phyloP scores from a whole-genome alignment of 37 sponge, comb jelly and placozoan genomes.

The Petrosia ficiformis region DNA sequence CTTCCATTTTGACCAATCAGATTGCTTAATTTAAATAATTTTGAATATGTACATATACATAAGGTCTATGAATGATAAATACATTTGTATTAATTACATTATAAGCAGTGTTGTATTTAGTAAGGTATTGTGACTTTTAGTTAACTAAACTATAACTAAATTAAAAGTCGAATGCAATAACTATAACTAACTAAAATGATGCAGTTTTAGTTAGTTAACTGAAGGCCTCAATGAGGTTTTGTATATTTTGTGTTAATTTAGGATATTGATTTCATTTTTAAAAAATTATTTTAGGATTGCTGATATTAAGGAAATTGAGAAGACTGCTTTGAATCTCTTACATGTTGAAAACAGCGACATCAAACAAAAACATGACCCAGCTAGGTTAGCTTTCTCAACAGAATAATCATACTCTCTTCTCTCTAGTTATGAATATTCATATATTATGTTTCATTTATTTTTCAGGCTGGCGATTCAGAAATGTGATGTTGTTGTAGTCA shows the following conservation, averaged over 20 bases:
- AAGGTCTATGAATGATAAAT: too few relatives aligned
- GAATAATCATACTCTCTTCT: background rate
- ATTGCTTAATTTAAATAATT: background rate
- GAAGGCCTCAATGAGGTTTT: too few relatives aligned
- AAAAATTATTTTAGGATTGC: conserved; percentile 23
- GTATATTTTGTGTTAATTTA: conserved; percentile 2
- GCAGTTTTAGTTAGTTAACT: too few relatives aligned
- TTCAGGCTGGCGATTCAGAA: conserved; percentile 52
- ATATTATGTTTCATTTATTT: background rate
- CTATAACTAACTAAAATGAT: too few relatives aligned
- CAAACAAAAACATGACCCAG: conserved; percentile 49
- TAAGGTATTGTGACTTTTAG: conserved; percentile 3
- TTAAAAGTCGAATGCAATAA: too few relatives aligned
- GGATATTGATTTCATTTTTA: background rate
- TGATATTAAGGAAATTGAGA: conserved; percentile 59
- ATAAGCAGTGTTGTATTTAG: too few relatives aligned
- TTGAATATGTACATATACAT: conserved; percentile 11
- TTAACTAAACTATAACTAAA: too few relatives aligned
- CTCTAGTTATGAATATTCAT: background rate
- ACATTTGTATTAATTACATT: too few relatives aligned
- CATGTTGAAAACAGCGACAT: conserved; percentile 60
- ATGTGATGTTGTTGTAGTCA: conserved; percentile 67
- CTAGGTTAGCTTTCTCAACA: conserved; percentile 7
- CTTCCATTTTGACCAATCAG: too few relatives aligned
- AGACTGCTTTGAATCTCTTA: conserved; percentile 34